Conservation (phyloP, 2,113 vertebrate genomes). For the Azemiops feae region DNA sequence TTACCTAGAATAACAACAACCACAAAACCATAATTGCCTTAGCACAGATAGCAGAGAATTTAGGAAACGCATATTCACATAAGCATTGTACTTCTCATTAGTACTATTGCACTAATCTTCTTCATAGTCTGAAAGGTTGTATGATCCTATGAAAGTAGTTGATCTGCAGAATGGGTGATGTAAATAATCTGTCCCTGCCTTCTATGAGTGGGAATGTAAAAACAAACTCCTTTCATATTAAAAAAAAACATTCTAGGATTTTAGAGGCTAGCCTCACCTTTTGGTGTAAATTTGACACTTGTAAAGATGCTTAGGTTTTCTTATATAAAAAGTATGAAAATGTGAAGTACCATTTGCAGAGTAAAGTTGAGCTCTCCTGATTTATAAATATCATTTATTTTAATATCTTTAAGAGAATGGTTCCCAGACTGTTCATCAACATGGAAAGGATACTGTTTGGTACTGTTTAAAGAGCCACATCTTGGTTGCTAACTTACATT, state of each 20-base stretch:
- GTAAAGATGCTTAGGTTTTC: neutral
- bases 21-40: neutral
- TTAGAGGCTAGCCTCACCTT: neutral
- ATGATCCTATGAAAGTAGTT: neutral
- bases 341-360: neutral
- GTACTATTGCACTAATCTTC: neutral
- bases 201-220: neutral
- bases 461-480: neutral
- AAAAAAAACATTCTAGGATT: neutral
- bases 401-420: neutral
- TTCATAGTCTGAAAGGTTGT: neutral
- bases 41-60: neutral
- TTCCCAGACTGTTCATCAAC: neutral
- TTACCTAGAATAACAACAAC: slow-evolving; percentile 14
- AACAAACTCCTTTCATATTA: neutral
- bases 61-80: neutral
- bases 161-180: neutral
- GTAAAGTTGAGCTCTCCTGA: neutral
- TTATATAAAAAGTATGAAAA: neutral
- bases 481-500: neutral
- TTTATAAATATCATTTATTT: neutral
- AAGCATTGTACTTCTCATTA: neutral
- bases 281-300: neutral
- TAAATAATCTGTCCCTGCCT: neutral
- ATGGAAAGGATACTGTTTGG: neutral